Evolutionary conservation across 2,113 vertebrate genomes (phyloP), one percentile per base, ranked within the genome.

Genomic region (Microcebus murinus): DNA sequence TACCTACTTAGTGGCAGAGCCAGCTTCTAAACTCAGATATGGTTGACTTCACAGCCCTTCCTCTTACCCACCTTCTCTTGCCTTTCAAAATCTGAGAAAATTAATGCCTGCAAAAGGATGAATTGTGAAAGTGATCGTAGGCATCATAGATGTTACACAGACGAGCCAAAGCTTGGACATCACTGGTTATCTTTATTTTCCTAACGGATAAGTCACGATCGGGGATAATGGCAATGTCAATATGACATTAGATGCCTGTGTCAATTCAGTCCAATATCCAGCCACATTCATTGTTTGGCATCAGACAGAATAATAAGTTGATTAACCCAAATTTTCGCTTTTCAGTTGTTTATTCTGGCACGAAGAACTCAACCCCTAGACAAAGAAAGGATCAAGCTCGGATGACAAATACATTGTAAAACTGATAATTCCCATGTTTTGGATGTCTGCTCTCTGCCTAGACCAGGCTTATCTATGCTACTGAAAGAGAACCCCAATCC

Each of bases 161-260:
- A 18, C 71, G 57, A 94, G 29, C 52, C 73, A 86, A 92, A 68
- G 34, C 57, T 68, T 90, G 36, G 27, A 45, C 5, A 52, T 83
- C 11, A 36, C 25, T 86, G 87, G 8, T 83, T 90, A 59, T 83
- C 73, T 95, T 90, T 74, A 95, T 95, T 93, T 95, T 93, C 20
- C n/a, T 95, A 55, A 77, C 20, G 92, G 68, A 81, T 95, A 94
- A 96, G 55, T 86, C 63, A 89, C 70, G 91, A 74, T 85, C 94
- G 68, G 52, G 20, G 13, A 94, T 94, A 83, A 68, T 74, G 39
- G 20, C 39, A 83, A 63, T 91, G 80, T 70, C 90, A 95, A 18
- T 70, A 86, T 87, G 79, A 93, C 4, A n/a, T 76, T 87, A 92
- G 95, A 80, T 86, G 21, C 13, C 34, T 42, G 1, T 73, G 52